Evolutionary conservation across 2,888 invertebrate species (phyloP), one percentile per base, ranked within the genome.

Genomic region (Stegophylla sp.): DNA sequence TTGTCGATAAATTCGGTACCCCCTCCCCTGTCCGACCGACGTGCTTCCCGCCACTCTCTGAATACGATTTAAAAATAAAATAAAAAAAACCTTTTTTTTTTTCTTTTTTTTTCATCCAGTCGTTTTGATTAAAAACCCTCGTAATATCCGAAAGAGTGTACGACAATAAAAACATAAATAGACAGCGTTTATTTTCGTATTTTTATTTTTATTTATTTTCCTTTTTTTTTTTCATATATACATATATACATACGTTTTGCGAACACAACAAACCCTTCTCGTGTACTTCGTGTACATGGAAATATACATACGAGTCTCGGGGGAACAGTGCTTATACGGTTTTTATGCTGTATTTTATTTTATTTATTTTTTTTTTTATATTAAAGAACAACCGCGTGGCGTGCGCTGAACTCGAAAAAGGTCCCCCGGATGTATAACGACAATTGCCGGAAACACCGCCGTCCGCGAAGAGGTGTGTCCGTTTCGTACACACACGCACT

Each of bases 71-170:
- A 77, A 67, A 77, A 67, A 77, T 45, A 67, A 67, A 76, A 75
- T 20, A 64, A 75, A 76, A 59, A 43, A 66, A 69, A 45, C 77
- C 69, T 13, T 56, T 56, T 59, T 76, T 53, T 76, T 72, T 61
- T 28, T 28, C 20, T 43, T 43, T 41, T 34, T 41, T 43, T 9
- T 17, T 45, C 67, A 23, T 45, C 56, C 69, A 41, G 79, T 71
- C 79, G 71, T 79, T 79, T 79, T 79, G 79, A 79, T 79, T 79
- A 79, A 79, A 79, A 79, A 71, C 69, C 79, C 71, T 61, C 56
- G 59, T 77, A 71, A 79, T 69, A 79, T 69, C 69, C 71, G 26
- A 61, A 71, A 69, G 61, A 61, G 59, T 59, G 61, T 53, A 61
- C 71, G 51, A 79, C 61, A 79, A 71, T 61, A 71, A 69, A 69